These are phyloP conservation scores for Candidula unifasciata DNA, from an alignment of 2,888 invertebrate species.

Conservation along the genomic window DNA sequence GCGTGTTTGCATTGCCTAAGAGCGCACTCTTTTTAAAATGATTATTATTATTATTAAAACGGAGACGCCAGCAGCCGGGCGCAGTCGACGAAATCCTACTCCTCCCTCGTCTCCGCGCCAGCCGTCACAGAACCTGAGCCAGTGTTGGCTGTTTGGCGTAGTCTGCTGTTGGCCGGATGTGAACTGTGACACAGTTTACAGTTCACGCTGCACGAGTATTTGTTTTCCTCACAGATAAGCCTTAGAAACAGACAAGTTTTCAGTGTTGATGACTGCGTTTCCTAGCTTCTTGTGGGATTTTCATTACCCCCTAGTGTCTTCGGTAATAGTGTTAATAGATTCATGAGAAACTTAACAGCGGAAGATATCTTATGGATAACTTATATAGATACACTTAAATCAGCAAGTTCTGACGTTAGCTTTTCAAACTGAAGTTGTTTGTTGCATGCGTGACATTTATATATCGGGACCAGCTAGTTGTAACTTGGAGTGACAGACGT, in stretches of 20 bases:
- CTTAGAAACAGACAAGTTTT: neutral
- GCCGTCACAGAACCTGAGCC: too few species aligned
- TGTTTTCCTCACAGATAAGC: neutral
- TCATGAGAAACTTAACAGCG: too few species aligned
- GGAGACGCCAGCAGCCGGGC: neutral
- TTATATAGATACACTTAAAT: too few species aligned
- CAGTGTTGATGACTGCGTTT: neutral
- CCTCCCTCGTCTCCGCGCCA: too few species aligned
- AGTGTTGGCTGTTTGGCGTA: neutral
- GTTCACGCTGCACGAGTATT: slow-evolving; percentile 4
- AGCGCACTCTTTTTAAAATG: neutral
- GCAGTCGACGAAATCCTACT: too few species aligned
- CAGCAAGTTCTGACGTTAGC: too few species aligned
- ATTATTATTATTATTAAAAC: neutral
- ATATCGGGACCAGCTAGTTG: too few species aligned
- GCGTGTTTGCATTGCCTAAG: neutral
- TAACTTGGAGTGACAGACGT: too few species aligned
- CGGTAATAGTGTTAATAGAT: too few species aligned
- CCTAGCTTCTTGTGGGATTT: neutral
- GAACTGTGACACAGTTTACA: neutral
- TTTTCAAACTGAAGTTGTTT: too few species aligned
- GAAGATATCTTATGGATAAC: too few species aligned
- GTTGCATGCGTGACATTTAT: too few species aligned
- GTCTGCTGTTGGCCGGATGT: neutral
- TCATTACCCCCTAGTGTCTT: neutral